phyloP scores from a whole-genome alignment of 1,140 invertebrate genomes.

The Brachionus asplanchnoidis region DNA sequence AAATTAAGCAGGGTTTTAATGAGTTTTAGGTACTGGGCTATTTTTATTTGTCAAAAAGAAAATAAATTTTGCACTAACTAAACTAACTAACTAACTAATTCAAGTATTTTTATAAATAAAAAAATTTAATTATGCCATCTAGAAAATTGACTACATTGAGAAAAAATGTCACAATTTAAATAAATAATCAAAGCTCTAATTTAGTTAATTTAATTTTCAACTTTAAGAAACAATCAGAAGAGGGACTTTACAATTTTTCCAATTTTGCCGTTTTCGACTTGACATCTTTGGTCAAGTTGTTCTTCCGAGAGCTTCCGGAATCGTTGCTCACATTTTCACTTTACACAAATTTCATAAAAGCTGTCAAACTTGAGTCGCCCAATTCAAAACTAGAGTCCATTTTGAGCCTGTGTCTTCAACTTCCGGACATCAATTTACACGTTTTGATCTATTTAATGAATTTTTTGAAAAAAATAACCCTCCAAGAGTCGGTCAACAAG shows the following conservation, averaged over 20 bases:
- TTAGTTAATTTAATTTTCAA: neutral
- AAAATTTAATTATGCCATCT: too few relatives aligned
- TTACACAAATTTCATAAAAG: conserved; percentile 36
- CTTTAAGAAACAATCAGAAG: conserved; percentile 35
- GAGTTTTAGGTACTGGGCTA: too few relatives aligned
- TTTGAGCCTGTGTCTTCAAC: conserved; percentile 25
- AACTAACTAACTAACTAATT: too few relatives aligned
- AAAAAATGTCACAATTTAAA: neutral
- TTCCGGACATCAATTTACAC: conserved; percentile 29
- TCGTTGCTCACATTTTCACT: conserved; percentile 27
- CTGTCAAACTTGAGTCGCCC: conserved; percentile 28
- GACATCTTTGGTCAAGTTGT: conserved; percentile 32
- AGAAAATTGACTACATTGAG: neutral
- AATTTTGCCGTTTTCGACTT: conserved; percentile 34
- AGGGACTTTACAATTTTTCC: conserved; percentile 31
- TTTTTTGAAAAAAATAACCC: conserved; percentile 24
- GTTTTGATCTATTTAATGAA: conserved; percentile 28
- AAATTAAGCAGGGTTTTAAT: too few relatives aligned
- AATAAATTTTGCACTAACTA: too few relatives aligned
- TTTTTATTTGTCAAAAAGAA: too few relatives aligned
- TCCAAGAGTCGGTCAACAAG: conserved; percentile 19
- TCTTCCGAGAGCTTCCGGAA: conserved; percentile 33
- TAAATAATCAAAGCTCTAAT: neutral
- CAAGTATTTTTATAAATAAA: too few relatives aligned
- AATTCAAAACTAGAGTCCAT: conserved; percentile 27